phyloP scores from a whole-genome alignment of 1,140 invertebrate species.

The Bombus cullumanus region DNA sequence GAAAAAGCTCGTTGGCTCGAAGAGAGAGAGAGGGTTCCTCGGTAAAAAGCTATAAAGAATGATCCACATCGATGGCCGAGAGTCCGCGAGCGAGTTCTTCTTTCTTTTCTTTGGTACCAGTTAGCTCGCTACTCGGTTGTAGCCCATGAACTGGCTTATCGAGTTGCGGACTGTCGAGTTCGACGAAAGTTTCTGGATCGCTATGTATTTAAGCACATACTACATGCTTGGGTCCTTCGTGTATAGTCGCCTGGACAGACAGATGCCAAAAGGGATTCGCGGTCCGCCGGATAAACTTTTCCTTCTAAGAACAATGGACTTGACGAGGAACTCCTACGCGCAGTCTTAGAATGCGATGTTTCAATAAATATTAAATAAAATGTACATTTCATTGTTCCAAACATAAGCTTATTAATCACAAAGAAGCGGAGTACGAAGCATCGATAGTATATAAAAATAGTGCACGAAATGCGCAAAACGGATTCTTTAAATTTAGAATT shows the following conservation, averaged over 20 bases:
- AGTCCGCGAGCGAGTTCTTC: background rate
- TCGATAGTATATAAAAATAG: background rate
- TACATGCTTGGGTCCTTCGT: background rate
- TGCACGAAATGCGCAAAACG: no score
- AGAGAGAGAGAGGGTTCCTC: background rate
- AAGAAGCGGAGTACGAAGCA: background rate
- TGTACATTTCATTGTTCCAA: background rate
- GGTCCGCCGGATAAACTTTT: background rate
- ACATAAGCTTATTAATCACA: no score
- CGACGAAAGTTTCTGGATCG: background rate
- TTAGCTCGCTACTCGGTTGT: background rate
- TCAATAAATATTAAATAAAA: background rate
- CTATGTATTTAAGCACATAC: background rate
- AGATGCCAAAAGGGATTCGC: background rate
- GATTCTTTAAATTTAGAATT: background rate
- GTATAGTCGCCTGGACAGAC: background rate
- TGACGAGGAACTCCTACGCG: background rate
- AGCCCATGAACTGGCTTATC: background rate
- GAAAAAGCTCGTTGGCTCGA: no score
- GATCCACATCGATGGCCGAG: background rate
- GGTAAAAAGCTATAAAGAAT: background rate
- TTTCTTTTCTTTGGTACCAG: background rate
- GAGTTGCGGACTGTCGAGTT: slow-evolving; percentile 21
- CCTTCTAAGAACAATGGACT: no score
- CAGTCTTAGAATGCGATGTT: background rate